Base-by-base conservation (phyloP, 2,888 invertebrate genomes). In the Aphidius colemani region DNA sequence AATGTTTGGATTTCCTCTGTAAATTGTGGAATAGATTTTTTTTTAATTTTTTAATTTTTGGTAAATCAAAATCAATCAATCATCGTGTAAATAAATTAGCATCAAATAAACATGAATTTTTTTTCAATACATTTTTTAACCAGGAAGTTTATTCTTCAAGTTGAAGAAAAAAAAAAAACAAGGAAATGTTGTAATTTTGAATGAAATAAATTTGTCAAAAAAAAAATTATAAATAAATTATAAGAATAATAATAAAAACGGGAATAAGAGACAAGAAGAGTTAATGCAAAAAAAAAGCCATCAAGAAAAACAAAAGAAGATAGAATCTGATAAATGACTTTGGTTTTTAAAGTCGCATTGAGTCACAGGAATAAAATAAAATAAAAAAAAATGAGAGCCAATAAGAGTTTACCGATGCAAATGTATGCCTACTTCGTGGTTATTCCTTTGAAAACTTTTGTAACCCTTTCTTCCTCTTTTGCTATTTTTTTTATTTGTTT, bases 271-370 rank as follows among this genome's bases (percentile, higher is more conserved):
- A 57, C 44, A 51, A 43, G 48, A 18, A 18, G 13, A 18, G 13
- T 18, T 18, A 13, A 18, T 2, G 2, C 48, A 40, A 60, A 60
- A 39, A 53, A 64, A 18, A 50, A 13, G 10, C 18, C 5, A 18
- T 7, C 13, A 18, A 18, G 45, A 44, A 55, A 61, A 44, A 64
- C 50, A 61, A 64, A 61, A 30, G 58, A 13, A 59, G 63, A 66
- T 56, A 45, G 66, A 64, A 64, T 64, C 66, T 64, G 66, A 66
- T 66, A 66, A 66, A 64, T 64, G 61, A 64, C 53, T 8, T 49
- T 7, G 56, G 63, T 55, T 40, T 58, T 39, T 59, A 8, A 11
- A 6, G 18, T 18, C 13, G 13, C 13, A 18, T 18, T 18, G 13
- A 18, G 13, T 18, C 10, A n/a, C 30, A 59, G 39, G n/a, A n/a